Evolutionary conservation across 2,888 invertebrate species (phyloP).

Genomic region (Craniophora ligustri): DNA sequence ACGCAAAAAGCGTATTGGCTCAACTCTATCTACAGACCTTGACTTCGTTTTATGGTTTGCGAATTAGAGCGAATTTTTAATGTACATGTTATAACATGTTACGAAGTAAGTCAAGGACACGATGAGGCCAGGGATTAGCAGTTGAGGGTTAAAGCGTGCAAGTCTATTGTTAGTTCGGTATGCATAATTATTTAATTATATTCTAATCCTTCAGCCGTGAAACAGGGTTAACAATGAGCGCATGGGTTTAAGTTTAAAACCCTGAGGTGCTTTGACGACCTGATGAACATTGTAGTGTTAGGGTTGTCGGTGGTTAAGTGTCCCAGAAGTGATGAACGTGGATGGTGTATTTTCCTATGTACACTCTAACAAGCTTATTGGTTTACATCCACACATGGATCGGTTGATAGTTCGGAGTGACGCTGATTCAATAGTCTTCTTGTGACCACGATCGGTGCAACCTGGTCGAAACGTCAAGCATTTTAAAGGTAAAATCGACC

Average conservation of each 20-base stretch:
- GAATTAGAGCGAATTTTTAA: slow-evolving; percentile 44
- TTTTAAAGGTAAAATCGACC: too few relatives aligned
- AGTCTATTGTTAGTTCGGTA: slow-evolving; percentile 28
- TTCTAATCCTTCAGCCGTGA: slow-evolving; percentile 34
- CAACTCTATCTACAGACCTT: slow-evolving; percentile 20
- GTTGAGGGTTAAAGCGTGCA: slow-evolving; percentile 9
- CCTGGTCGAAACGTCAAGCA: too few relatives aligned
- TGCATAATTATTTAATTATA: slow-evolving; percentile 39
- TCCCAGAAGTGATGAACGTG: too few relatives aligned
- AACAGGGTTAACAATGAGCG: not conserved
- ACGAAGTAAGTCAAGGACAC: slow-evolving; percentile 31
- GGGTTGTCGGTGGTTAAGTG: too few relatives aligned
- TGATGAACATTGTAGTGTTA: too few relatives aligned
- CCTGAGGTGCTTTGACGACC: slow-evolving; percentile 19
- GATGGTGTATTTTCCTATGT: too few relatives aligned
- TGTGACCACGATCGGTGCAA: too few relatives aligned
- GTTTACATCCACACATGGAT: too few relatives aligned
- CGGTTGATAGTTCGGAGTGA: too few relatives aligned
- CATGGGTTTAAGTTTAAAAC: slow-evolving; percentile 6
- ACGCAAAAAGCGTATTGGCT: slow-evolving; percentile 8
- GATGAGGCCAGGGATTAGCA: not conserved
- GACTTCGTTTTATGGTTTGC: slow-evolving; percentile 37
- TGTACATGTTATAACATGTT: slow-evolving; percentile 32
- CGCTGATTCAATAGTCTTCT: too few relatives aligned
- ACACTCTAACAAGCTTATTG: too few relatives aligned